Base-by-base conservation (phyloP, 2,888 invertebrate species). In the Pseudococcus viburni region DNA sequence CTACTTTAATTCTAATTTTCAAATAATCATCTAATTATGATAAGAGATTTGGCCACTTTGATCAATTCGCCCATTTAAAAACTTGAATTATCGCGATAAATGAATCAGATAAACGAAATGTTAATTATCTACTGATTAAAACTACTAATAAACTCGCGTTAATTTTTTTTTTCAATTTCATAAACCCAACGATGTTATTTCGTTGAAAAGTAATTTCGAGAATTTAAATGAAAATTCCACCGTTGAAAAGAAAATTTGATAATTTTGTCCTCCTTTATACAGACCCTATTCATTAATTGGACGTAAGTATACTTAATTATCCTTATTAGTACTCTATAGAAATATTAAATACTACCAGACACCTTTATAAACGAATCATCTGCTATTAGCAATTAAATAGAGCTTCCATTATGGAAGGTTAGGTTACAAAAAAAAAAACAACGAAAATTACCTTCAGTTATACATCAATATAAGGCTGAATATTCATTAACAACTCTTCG, bases 381-480 rank as follows among this genome's bases (percentile, higher is more conserved):
- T 33, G 4, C 48, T 51, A 4, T 12, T 51, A 51, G 15, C 51
- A 15, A 15, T 51, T 42, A 42, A 42, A 42, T 42, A 42, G 26
- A 33, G 42, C 42, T 42, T 5, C 42, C 8, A 42, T 42, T 42
- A 42, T 1, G 42, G 42, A 42, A 42, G 9, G 26, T 73, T 33
- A 33, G 22, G 19, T 19, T 33, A 33, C 26, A 3, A 64, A 64
- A 64, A 3, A 64, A 64, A 64, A 73, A 39, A 4, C 1, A 42
- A 33, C n/a, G 26, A 19, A 64, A 85, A 55, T 42, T 80, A 87
- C 87, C 87, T 87, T 87, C 87, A 77, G 87, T 73, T 87, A 73
- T 51, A 87, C 87, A 42, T 77, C 80, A 48, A 77, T 51, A 87
- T 87, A 77, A 42, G 39, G 39, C 55, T 80, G 77, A 87, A 87